Evolutionary conservation across 2,113 vertebrate species (phyloP).

Genomic region (Myxocyprinus asiaticus): DNA sequence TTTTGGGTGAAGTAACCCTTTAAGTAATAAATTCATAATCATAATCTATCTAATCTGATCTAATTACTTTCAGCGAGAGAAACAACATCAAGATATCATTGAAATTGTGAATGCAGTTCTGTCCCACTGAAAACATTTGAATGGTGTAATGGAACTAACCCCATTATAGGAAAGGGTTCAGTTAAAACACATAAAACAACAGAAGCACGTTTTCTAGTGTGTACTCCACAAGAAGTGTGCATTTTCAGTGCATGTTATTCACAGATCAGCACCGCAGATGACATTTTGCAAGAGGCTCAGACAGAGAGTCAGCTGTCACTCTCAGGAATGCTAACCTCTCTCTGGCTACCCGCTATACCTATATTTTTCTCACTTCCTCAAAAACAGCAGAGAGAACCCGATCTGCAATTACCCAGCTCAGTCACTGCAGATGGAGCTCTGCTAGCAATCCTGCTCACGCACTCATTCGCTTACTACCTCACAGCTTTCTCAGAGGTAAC

Average conservation of each 20-base stretch:
- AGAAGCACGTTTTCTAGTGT: background rate
- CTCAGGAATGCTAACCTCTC: constrained; percentile 51
- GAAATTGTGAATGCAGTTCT: background rate
- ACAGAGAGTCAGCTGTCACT: constrained; percentile 64
- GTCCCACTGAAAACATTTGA: background rate
- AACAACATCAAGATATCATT: background rate
- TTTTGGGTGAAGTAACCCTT: too few species aligned
- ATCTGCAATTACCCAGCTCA: constrained; percentile 68
- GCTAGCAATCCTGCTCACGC: constrained; percentile 39
- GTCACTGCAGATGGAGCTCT: constrained; percentile 68
- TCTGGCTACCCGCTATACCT: constrained; percentile 30
- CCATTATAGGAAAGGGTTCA: background rate
- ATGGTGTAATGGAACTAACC: background rate
- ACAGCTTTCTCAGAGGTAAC: background rate
- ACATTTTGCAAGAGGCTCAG: constrained; percentile 52
- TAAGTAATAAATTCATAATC: background rate
- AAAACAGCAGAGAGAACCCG: constrained; percentile 54
- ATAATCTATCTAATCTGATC: too few species aligned
- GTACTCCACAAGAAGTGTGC: too few species aligned
- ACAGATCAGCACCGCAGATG: constrained; percentile 56
- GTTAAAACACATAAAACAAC: background rate
- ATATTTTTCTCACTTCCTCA: constrained; percentile 52
- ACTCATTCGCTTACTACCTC: background rate
- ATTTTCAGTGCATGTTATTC: constrained; percentile 54
- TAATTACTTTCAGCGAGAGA: background rate